These are phyloP conservation scores for Pentamera pediparva DNA, from an alignment of 53 echinoderm and acorn worm genomes.

Conservation along the genomic window DNA sequence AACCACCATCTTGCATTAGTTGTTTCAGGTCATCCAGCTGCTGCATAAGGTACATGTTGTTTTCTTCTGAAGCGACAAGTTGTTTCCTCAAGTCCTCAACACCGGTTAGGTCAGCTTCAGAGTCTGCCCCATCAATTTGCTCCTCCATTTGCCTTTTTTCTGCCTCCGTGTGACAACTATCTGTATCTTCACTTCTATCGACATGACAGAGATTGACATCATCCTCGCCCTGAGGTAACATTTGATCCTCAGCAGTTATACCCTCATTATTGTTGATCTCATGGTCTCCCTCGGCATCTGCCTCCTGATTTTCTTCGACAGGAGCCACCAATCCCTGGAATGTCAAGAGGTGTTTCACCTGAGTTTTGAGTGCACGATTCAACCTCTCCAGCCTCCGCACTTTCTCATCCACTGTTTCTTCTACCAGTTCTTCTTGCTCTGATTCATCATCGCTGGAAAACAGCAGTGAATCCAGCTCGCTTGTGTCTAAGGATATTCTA, in stretches of 20 bases:
- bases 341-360: conserved; percentile 32
- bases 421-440: not conserved
- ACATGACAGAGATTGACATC: not conserved
- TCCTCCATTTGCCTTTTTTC: not conserved
- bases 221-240: not conserved
- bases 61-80: conserved; percentile 18
- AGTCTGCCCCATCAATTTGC: not conserved
- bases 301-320: not conserved
- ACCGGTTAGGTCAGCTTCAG: not conserved
- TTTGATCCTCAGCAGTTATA: not conserved
- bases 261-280: not conserved
- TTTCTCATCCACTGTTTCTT: conserved; percentile 11
- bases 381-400: conserved; percentile 31
- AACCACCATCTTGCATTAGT: conserved; percentile 69
- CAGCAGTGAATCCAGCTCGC: conserved; percentile 20
- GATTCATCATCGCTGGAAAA: conserved; percentile 23
- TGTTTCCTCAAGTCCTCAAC: conserved; percentile 22
- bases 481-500: conserved; percentile 18
- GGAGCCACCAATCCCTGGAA: not conserved
- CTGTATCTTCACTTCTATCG: not conserved
- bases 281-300: not conserved
- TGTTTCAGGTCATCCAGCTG: conserved; percentile 64
- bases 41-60: conserved; percentile 53
- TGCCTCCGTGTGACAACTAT: not conserved
- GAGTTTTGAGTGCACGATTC: conserved; percentile 10